A percentile compares a stretch with the other conserved stretches of the same genome.
Evolutionary conservation across 1,140 invertebrate species (phyloP).

Genomic region (Sarcophaga bullata): DNA sequence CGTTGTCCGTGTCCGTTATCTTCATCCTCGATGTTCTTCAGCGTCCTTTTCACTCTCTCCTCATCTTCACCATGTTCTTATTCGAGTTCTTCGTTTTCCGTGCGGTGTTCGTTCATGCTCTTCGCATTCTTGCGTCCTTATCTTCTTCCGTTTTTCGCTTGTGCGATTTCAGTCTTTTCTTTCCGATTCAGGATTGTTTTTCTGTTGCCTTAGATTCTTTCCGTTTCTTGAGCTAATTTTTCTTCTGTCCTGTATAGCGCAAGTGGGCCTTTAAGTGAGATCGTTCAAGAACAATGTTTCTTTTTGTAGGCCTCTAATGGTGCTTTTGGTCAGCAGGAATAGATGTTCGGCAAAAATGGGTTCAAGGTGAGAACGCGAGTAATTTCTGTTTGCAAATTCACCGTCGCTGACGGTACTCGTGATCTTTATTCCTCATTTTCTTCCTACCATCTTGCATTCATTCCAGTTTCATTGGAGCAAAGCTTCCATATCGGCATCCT

Average conservation of each 20-base stretch:
- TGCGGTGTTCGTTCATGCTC: conserved; percentile 76
- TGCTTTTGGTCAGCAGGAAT: conserved; percentile 72
- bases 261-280: conserved; percentile 78
- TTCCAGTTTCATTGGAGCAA: conserved; percentile 57
- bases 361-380: conserved; percentile 79
- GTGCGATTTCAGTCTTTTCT: conserved; percentile 55
- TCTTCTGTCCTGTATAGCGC: conserved; percentile 78
- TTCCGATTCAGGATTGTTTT: conserved; percentile 53
- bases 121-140: conserved; percentile 73
- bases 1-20: conserved; percentile 68
- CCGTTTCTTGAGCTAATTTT: conserved; percentile 72
- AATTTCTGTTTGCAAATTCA: conserved; percentile 79
- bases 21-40: conserved; percentile 54
- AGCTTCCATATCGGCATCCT: conserved; percentile 55
- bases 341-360: conserved; percentile 78
- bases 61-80: conserved; percentile 44
- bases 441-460: conserved; percentile 73
- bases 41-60: conserved; percentile 69
- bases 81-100: conserved; percentile 62
- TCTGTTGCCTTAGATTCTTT: conserved; percentile 69
- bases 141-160: conserved; percentile 70
- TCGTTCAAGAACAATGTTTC: conserved; percentile 76
- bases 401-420: conserved; percentile 79
- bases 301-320: conserved; percentile 70
- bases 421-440: conserved; percentile 72